Conservation (phyloP, 2,113 vertebrate genomes). For the Limanda limanda region DNA sequence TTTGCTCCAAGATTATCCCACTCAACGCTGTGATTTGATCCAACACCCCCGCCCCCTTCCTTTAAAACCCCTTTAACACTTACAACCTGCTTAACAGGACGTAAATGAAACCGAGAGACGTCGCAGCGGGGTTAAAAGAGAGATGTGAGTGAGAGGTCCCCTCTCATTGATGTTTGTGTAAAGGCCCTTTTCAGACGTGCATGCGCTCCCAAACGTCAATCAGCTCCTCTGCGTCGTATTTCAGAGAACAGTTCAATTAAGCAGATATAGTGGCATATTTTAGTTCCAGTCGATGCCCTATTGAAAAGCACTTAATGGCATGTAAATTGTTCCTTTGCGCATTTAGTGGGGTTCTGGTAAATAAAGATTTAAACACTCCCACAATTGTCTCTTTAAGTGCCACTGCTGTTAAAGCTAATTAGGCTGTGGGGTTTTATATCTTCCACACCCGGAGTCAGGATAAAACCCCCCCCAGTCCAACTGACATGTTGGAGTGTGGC, state of each 20-base stretch:
- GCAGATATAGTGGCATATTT: constrained; percentile 90
- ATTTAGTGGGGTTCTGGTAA: constrained; percentile 94
- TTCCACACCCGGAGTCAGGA: constrained; percentile 76
- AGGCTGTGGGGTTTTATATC: constrained; percentile 86
- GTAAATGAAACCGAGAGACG: constrained; percentile 56
- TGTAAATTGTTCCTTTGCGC: constrained; percentile 91
- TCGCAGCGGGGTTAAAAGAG: constrained; percentile 47
- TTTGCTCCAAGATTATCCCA: constrained; percentile 25
- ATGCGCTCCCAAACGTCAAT: constrained; percentile 75
- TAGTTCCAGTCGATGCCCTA: constrained; percentile 96
- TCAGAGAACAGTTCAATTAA: constrained; percentile 92
- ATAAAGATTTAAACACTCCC: constrained; percentile 96
- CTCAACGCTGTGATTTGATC: constrained; percentile 37
- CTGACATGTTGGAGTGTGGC: constrained; percentile 55
- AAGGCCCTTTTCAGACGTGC: constrained; percentile 66
- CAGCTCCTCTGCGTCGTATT: constrained; percentile 82
- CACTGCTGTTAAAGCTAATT: constrained; percentile 92
- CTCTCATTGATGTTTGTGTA: constrained; percentile 73
- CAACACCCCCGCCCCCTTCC: not conserved
- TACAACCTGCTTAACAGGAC: constrained; percentile 50
- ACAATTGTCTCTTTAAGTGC: constrained; percentile 91
- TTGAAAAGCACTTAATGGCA: constrained; percentile 98
- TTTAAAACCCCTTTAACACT: constrained; percentile 36
- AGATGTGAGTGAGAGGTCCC: constrained; percentile 53
- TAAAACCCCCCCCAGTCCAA: constrained; percentile 60